Base-by-base conservation (phyloP, 2,888 invertebrate species). In the Thalpophila matura region DNA sequence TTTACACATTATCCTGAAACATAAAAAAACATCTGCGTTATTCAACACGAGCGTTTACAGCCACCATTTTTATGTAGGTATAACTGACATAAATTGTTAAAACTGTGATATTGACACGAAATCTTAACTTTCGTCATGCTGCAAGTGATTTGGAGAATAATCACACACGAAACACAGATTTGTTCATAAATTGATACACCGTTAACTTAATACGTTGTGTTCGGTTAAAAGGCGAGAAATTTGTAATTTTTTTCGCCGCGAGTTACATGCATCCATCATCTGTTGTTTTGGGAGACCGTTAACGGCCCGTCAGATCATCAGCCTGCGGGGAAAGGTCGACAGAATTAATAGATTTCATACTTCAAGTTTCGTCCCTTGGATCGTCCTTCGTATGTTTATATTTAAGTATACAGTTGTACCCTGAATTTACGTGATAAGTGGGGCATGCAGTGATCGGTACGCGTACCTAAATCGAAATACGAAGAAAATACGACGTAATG, bases 191-290 rank as follows among this genome's bases (percentile, higher is more conserved):
- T 87, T 86, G 83, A 77, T 77, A 81, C 64, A 85, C 92, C 91
- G 92, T 91, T 91, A 91, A 78, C 84, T 84, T 92, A 92, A 92
- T 89, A 88, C 85, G 81, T 79, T 71, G 79, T 85, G 79, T 87
- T 84, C 81, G 80, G 85, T 79, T 90, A 90, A 91, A 87, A 89
- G 86, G 90, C 91, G 91, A 86, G 90, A 92, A 92, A 92, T 91
- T 87, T 83, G 87, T 91, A 91, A 89, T 91, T 90, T 88, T 89
- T 86, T 77, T 50, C 61, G 77, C 77, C 79, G 75, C 77, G 71
- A 77, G 61, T 80, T 73, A 76, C 79, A 79, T 82, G 78, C 84
- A 86, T 84, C 81, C 80, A 85, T 86, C 84, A 82, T 78, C 50
- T 56, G 77, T 72, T 70, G 58, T 65, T 76, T 74, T 55, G 60